Evolutionary conservation across 2,113 vertebrate genomes (phyloP), one percentile per base, ranked within the genome.

Genomic region (Paramisgurnus dabryanus): DNA sequence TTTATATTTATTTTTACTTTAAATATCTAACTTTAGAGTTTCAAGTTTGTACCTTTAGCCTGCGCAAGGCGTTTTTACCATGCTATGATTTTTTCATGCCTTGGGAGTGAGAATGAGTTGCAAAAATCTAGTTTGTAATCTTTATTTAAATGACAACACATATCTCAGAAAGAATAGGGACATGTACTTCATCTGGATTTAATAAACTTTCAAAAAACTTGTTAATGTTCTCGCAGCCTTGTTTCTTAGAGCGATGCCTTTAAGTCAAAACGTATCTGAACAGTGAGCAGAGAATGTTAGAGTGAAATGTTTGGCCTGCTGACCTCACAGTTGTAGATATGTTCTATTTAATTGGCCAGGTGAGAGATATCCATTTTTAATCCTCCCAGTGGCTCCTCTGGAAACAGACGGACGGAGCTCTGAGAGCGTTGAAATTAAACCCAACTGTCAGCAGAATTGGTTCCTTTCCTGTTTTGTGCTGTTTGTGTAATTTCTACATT

Each of bases 291-390:
- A 80, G 7, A 7, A 78, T 76, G 65, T 50, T n/a, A 60, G n/a
- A 17, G 15, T 61, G 57, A 12, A 50, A 65, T 55, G 55, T 53
- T 76, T 65, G 39, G 61, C 55, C 69, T 76, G 55, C 40, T 84
- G 84, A 86, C 86, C 81, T 84, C 34, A 53, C 41, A 74, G 65
- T 55, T 84, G 79, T 53, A 80, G 47, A 83, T 80, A 68, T 64
- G 22, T 82, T 85, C 79, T 72, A 6, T 9, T 85, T 88, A 88
- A 92, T 84, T 85, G 87, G 82, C 82, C 58, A 61, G 81, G 71
- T 87, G 82, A 85, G 82, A 5, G 8, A 68, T 80, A 55, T 75
- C 57, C 4, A 65, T 34, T 2, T 76, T 74, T 7, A 60, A 67
- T 84, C 85, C 76, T 79, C 45, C 41, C 34, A 70, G 68, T 50